Conservation (phyloP, 23 tunicate species). For the Botrylloides violaceus region DNA sequence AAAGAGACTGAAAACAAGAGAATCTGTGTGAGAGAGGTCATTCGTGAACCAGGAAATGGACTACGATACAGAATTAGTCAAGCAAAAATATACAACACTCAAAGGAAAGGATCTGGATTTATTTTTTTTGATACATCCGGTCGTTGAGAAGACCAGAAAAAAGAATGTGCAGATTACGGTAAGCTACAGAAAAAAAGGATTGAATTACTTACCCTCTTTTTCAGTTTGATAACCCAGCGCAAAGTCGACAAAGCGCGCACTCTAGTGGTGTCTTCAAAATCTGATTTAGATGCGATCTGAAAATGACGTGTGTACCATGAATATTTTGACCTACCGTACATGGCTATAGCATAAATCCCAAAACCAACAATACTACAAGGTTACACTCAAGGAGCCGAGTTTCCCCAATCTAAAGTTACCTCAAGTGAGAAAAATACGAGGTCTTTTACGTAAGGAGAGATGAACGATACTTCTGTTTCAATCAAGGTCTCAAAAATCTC, state of each 20-base stretch:
- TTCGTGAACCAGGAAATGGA: slow-evolving; percentile 3
- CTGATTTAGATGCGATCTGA: slow-evolving; percentile 41
- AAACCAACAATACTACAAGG: no score
- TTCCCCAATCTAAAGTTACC: no score
- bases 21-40: no score
- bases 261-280: slow-evolving; percentile 65
- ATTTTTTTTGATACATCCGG: no score
- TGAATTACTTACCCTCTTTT: slow-evolving; percentile 53
- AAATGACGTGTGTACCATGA: neutral
- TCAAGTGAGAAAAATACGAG: slow-evolving; percentile 66
- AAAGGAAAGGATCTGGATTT: no score
- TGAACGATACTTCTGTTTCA: slow-evolving; percentile 83
- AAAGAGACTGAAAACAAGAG: slow-evolving; percentile 78
- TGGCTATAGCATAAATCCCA: neutral
- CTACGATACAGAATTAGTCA: neutral
- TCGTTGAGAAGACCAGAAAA: no score
- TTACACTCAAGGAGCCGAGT: no score
- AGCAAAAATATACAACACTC: no score
- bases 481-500: slow-evolving; percentile 77
- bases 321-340: neutral
- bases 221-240: slow-evolving; percentile 52
- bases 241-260: slow-evolving; percentile 49
- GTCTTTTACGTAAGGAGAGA: slow-evolving; percentile 83
- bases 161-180: no score
- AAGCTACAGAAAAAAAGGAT: no score